Evolutionary conservation across 2,888 invertebrate species (phyloP), one percentile per base, ranked within the genome.

Genomic region (Cephus spinipes): DNA sequence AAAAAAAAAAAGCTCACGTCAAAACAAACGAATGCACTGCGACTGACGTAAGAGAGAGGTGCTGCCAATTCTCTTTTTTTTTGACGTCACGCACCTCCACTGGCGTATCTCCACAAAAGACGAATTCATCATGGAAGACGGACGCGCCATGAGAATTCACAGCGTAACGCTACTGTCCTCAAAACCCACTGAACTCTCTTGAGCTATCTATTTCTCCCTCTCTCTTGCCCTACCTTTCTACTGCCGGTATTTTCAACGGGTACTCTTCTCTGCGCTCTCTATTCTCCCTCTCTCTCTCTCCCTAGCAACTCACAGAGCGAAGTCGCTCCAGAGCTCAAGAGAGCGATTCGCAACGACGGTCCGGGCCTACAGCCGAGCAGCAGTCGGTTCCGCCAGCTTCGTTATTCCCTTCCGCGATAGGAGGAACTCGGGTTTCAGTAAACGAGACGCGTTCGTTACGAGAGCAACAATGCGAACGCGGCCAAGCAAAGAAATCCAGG

Each of bases 141-240:
- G 81, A 81, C 81, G 84, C 80, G 78, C 77, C 85, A 81, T 80
- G 80, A 85, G 81, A 85, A 81, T 81, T 85, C 83, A 78, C 81
- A 84, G 80, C 81, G 82, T 83, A 83, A 80, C 83, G 80, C 79
- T 79, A 73, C 76, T 86, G 87, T 87, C 87, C 87, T 87, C 87
- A 82, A 88, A 87, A 88, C 88, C 88, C 82, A 87, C 84, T 88
- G 81, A 88, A 87, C 85, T 85, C 84, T 80, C 83, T 69, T 69
- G 31, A 12, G 31, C 69, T 69, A 30, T 32, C 69, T 30, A 6
- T 32, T 15, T 40, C 81, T 79, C 81, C 32, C 55, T 73, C 77
- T 73, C 76, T 79, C 76, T 31, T 73, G 77, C 36, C 55, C 74
- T 76, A 73, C 78, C 73, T 76, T n/a, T 40, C 31, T 32, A 15